These are phyloP conservation scores for Leptarthrus brevirostris DNA, from an alignment of 2,888 invertebrate species.

Conservation along the genomic window DNA sequence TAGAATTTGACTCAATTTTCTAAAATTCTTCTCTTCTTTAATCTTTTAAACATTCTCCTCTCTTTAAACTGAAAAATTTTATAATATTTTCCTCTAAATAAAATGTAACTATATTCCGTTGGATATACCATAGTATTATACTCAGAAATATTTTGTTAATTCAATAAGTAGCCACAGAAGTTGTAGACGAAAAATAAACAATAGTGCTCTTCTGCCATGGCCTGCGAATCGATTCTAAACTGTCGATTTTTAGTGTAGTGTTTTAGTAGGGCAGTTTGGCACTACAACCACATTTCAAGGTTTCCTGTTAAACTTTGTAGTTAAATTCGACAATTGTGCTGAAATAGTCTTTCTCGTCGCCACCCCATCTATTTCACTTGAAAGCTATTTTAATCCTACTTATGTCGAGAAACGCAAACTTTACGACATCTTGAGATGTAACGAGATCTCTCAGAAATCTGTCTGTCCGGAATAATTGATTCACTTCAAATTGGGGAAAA, in stretches of 20 bases:
- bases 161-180: neutral
- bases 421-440: neutral
- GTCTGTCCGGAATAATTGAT: conserved; percentile 25
- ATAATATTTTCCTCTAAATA: conserved; percentile 22
- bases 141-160: conserved; percentile 37
- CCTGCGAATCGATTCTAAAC: too few relatives aligned
- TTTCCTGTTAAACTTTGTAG: too few relatives aligned
- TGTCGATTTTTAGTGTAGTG: too few relatives aligned
- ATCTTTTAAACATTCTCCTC: conserved; percentile 16
- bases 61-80: conserved; percentile 18
- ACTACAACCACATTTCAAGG: too few relatives aligned
- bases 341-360: too few relatives aligned
- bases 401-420: neutral
- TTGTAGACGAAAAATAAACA: too few relatives aligned
- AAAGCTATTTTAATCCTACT: neutral
- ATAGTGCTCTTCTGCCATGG: too few relatives aligned
- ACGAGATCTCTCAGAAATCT: neutral
- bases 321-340: too few relatives aligned
- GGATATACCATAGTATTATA: conserved; percentile 24
- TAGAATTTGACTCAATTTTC: conserved; percentile 47
- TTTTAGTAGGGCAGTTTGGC: too few relatives aligned
- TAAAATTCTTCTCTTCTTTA: conserved; percentile 12
- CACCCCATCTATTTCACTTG: too few relatives aligned
- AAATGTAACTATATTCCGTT: neutral
- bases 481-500: conserved; percentile 36